These are phyloP conservation scores for Hemiscyllium ocellatum DNA, from an alignment of 2,113 vertebrate genomes.

Conservation along the genomic window DNA sequence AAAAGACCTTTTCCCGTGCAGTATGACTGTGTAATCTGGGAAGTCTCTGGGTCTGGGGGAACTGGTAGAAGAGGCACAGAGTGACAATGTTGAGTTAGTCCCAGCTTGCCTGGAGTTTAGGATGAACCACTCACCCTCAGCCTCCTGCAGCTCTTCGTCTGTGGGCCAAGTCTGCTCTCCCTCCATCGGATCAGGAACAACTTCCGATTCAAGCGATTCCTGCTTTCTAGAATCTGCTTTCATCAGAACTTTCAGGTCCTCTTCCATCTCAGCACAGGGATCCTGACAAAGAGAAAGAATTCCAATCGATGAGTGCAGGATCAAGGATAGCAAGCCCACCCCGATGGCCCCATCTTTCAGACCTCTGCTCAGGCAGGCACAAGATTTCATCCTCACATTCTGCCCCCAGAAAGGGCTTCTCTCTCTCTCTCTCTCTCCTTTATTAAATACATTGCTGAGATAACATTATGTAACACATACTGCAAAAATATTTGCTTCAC, in stretches of 20 bases:
- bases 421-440: too few relatives aligned
- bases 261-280: slow-evolving; percentile 53
- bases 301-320: background rate
- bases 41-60: too few relatives aligned
- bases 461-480: background rate
- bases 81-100: background rate
- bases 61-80: too few relatives aligned
- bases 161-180: slow-evolving; percentile 97
- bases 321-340: background rate
- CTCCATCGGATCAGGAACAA: slow-evolving; percentile 87
- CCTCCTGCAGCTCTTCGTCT: slow-evolving; percentile 80
- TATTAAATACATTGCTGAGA: too few relatives aligned
- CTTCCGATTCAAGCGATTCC: slow-evolving; percentile 77
- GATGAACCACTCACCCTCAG: slow-evolving; percentile 62
- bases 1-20: too few relatives aligned
- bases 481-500: background rate
- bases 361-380: background rate
- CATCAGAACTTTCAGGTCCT: slow-evolving; percentile 73
- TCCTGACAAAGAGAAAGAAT: slow-evolving; percentile 55
- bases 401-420: background rate
- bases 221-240: slow-evolving; percentile 69
- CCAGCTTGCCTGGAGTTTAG: too few relatives aligned
- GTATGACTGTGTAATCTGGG: too few relatives aligned
- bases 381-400: background rate
- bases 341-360: background rate